Base-by-base conservation (phyloP, 2,888 invertebrate species). In the Pandemis heparana region DNA sequence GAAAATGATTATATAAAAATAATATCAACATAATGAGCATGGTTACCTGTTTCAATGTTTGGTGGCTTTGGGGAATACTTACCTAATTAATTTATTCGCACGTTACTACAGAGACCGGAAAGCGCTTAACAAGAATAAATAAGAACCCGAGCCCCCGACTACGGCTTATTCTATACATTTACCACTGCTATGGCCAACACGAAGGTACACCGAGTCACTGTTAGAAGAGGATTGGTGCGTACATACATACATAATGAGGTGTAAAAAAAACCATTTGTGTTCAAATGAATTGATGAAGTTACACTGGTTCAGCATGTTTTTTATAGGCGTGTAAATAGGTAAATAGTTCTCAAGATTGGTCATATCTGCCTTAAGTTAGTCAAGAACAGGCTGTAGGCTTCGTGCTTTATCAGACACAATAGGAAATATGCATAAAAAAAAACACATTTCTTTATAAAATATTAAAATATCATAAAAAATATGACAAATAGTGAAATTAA, bases 121-220 rank as follows among this genome's bases (percentile, higher is more conserved):
- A 51, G 7, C 51, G 51, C 51, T 51, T 51, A n/a, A 51, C 51
- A 51, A 51, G 51, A n/a, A 51, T 51, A n/a, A 51, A 51, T 16
- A 51, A 16, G 51, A 48, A 51, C 5, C 51, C 7, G 51, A 51
- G 16, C 51, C 16, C 8, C 51, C 16, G 51, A 51, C 51, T 51
- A 16, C 16, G 51, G 1, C 46, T 48, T 48, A n/a, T 48, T 12
- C 46, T 12, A 14, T 48, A 12, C 5, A 46, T 46, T 46, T 46
- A 46, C 43, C 43, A 46, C 12, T 46, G 43, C 43, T 4, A 46
- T 12, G 4, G 4, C 43, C 43, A 46, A 12, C 41, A 9, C 12
- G 43, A 10, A 12, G 43, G 12, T 12, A 46, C 10, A 12, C 12
- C 12, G 43, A 12, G 43, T 10, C 43, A 46, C 43, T n/a, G 46